Evolutionary conservation across 2,113 vertebrate genomes (phyloP).

Genomic region (Takifugu flavidus): DNA sequence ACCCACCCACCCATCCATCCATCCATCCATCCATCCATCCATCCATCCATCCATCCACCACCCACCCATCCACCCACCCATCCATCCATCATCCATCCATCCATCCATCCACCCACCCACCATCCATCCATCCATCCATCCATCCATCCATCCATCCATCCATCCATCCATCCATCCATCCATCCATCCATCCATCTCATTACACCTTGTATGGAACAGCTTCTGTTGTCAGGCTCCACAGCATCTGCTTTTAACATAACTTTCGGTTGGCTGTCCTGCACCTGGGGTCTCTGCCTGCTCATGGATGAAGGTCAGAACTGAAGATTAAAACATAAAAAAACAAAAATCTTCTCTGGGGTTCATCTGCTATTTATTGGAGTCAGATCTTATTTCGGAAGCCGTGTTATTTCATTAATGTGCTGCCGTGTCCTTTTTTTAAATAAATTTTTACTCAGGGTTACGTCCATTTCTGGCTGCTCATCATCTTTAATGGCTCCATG

Average conservation of each 20-base stretch:
- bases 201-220: background rate
- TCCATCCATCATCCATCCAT: too few species aligned
- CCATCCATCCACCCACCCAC: too few species aligned
- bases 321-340: conserved; percentile 5
- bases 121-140: too few species aligned
- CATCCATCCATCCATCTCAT: too few species aligned
- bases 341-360: conserved; percentile 7
- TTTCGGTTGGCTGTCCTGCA: conserved; percentile 23
- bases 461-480: conserved; percentile 1
- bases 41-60: too few species aligned
- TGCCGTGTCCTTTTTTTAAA: conserved; percentile 25
- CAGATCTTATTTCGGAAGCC: conserved; percentile 9
- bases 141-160: too few species aligned
- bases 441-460: background rate
- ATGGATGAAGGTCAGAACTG: conserved; percentile 19
- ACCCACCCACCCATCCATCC: too few species aligned
- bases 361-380: conserved; percentile 25
- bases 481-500: conserved; percentile 2
- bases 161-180: too few species aligned
- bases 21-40: too few species aligned
- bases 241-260: conserved; percentile 19
- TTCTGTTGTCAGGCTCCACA: conserved; percentile 8
- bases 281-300: conserved; percentile 10
- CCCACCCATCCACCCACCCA: too few species aligned
- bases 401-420: background rate